Evolutionary conservation across 2,113 vertebrate genomes (phyloP), one percentile per base, ranked within the genome.

Genomic region (Chrysemys picta): DNA sequence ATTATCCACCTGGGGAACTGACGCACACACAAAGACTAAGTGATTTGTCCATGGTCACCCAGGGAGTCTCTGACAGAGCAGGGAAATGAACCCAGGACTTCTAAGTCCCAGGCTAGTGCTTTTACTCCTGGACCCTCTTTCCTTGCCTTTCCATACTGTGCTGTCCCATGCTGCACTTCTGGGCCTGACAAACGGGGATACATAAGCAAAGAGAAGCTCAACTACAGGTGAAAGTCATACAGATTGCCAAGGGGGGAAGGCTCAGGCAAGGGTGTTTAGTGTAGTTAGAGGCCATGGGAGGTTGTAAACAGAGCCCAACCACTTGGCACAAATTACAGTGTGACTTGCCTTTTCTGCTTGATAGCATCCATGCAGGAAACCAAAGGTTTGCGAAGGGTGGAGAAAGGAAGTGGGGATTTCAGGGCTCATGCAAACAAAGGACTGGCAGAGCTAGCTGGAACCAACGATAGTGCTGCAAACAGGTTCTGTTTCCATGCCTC

Each of bases 281-380:
- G 3, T 45, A 25, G 19, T 45, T 25, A 78, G 42, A 45, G 24
- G 42, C 24, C 83, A 3, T 45, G 85, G 24, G 56, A 86, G 83
- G 62, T 90, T 79, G 80, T 21, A 49, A 82, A 93, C 91, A 94
- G 42, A 27, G 42, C 24, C 75, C 75, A 94, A 81, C 85, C 89
- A 89, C 80, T 87, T 89, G 78, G 65, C 53, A 80, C 59, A 78
- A 94, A 78, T 81, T 82, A 56, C 62, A 0, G 0, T 83, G 62
- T 27, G 83, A 81, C 52, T 56, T 38, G 31, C 57, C 47, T 54
- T 88, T 57, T 88, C 83, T 80, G 85, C 85, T 94, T 76, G 69
- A 93, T 69, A 79, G 0, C 0, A 54, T 57, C 91, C 85, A 90
- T 80, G 83, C 86, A 92, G 85, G 84, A 95, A 89, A 52, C 47